phyloP scores from a whole-genome alignment of 2,888 invertebrate species.

The Tachina lurida region DNA sequence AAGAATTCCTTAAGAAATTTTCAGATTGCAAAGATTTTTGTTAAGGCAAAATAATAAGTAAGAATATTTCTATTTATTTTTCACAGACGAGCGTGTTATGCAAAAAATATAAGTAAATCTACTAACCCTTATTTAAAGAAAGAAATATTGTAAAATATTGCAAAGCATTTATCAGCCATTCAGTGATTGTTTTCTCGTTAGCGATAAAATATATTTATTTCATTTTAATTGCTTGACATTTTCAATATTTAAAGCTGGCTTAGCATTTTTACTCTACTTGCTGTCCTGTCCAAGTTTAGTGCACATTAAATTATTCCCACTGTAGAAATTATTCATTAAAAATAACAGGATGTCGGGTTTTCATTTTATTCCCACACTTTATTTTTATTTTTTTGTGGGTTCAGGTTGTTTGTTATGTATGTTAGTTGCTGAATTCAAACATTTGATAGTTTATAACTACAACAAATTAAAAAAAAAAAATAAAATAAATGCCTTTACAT shows the following conservation, averaged over 20 bases:
- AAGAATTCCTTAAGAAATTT: conserved; percentile 17
- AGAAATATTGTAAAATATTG: background rate
- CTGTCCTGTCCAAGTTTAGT: background rate
- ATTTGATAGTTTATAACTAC: conserved; percentile 54
- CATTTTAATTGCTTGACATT: background rate
- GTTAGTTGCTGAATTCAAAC: conserved; percentile 49
- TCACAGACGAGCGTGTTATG: conserved; percentile 8
- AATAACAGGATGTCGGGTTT: conserved; percentile 63
- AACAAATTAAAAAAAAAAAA: conserved; percentile 36
- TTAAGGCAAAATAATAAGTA: background rate
- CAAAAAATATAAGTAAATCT: conserved; percentile 5
- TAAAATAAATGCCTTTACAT: conserved; percentile 62
- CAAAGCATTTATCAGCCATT: background rate
- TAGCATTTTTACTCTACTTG: background rate
- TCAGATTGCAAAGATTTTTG: conserved; percentile 17
- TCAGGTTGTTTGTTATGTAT: conserved; percentile 26
- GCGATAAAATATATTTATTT: background rate
- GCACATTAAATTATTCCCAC: conserved; percentile 31
- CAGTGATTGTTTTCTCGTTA: background rate
- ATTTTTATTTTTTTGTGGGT: conserved; percentile 3
- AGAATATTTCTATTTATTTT: conserved; percentile 1
- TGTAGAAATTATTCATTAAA: conserved; percentile 20
- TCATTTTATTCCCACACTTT: conserved; percentile 65
- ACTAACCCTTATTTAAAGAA: conserved; percentile 39
- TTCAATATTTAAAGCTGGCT: too few relatives aligned